Percentiles rank a stretch among this genome's conserved stretches.
Conservation (phyloP, 2,888 invertebrate genomes). For the Ophion costatus region DNA sequence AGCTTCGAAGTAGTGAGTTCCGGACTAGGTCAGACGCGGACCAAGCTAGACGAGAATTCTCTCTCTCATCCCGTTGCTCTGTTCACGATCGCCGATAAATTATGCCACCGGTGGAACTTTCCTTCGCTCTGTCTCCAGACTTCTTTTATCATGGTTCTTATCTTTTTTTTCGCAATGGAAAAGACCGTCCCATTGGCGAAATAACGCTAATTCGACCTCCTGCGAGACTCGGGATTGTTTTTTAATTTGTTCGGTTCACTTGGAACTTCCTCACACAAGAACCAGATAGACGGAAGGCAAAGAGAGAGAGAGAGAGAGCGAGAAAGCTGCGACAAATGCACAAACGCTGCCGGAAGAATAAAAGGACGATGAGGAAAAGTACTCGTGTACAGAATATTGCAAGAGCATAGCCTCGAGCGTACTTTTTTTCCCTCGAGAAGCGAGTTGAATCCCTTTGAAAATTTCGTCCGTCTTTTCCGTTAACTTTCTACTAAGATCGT, state of each 20-base stretch:
- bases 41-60: constrained; percentile 24
- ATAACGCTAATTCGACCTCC: constrained; percentile 51
- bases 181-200: constrained; percentile 41
- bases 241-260: constrained; percentile 52
- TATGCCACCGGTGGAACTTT: constrained; percentile 47
- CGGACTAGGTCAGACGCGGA: constrained; percentile 57
- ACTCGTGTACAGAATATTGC: not conserved
- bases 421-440: constrained; percentile 3
- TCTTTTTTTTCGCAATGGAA: constrained; percentile 10
- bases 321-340: constrained; percentile 28
- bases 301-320: not conserved
- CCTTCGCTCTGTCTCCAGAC: constrained; percentile 1
- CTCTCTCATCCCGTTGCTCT: not conserved
- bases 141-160: not conserved
- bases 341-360: not conserved
- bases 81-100: constrained; percentile 58
- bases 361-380: constrained; percentile 23
- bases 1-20: constrained; percentile 55
- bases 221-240: constrained; percentile 44
- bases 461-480: constrained; percentile 9
- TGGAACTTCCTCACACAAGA: not conserved
- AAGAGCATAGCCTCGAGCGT: not conserved
- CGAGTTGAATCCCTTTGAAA: constrained; percentile 34
- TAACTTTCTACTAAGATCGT: constrained; percentile 21
- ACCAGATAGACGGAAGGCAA: constrained; percentile 3